A percentile compares a stretch with the other conserved stretches of the same genome.
phyloP scores from a whole-genome alignment of 1,140 invertebrate genomes.

The Drosophila ohnishii region DNA sequence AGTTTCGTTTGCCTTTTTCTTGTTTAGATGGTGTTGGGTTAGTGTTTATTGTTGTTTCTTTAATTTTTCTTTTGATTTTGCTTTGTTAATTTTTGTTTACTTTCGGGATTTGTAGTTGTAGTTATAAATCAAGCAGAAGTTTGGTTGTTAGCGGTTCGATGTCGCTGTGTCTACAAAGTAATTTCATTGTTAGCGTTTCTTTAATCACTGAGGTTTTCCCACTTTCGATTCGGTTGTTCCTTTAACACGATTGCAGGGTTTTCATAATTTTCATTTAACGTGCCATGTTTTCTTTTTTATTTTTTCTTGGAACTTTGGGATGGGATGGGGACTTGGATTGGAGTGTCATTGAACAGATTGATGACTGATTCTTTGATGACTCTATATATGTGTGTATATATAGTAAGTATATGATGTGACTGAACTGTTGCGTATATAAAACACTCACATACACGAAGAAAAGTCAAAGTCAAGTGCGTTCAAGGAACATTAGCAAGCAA shows the following conservation, averaged over 20 bases:
- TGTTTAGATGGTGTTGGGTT: slow-evolving; percentile 36
- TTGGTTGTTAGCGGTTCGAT: slow-evolving; percentile 44
- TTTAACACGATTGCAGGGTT: slow-evolving; percentile 34
- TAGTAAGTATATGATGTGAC: slow-evolving; percentile 22
- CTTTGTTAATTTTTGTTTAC: slow-evolving; percentile 38
- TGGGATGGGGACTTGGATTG: slow-evolving; percentile 14
- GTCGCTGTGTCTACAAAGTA: slow-evolving; percentile 42
- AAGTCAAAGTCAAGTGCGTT: slow-evolving; percentile 35
- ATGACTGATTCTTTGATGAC: slow-evolving; percentile 41
- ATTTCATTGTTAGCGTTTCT: slow-evolving; percentile 34
- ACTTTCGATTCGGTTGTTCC: slow-evolving; percentile 20
- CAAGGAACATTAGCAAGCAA: slow-evolving; percentile 47
- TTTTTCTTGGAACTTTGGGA: slow-evolving; percentile 20
- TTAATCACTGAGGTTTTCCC: slow-evolving; percentile 40
- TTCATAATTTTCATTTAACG: slow-evolving; percentile 54
- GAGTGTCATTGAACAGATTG: slow-evolving; percentile 18
- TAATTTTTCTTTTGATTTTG: slow-evolving; percentile 27
- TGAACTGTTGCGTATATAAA: slow-evolving; percentile 31
- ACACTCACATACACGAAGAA: slow-evolving; percentile 33
- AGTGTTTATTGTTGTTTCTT: slow-evolving; percentile 42
- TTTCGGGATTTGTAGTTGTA: slow-evolving; percentile 35
- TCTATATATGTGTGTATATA: slow-evolving; percentile 25
- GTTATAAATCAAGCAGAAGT: slow-evolving; percentile 50
- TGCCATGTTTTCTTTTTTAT: slow-evolving; percentile 66
- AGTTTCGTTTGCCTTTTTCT: slow-evolving; percentile 34